Evolutionary conservation across 2,888 invertebrate genomes (phyloP), one percentile per base, ranked within the genome.

Genomic region (Drosophila mercatorum): DNA sequence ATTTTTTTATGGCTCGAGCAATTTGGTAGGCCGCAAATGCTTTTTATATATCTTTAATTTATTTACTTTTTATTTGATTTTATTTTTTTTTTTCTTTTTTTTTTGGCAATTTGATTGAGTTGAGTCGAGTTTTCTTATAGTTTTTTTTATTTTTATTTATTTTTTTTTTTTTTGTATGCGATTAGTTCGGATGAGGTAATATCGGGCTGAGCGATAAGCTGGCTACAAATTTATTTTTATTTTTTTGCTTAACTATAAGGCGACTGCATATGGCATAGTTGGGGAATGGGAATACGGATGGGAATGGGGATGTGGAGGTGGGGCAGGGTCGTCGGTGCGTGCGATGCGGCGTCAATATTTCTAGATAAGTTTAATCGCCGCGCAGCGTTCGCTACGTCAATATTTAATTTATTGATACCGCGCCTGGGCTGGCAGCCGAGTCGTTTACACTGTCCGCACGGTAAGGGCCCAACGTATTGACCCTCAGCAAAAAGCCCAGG

Each of bases 151-250:
- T 60, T 49, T 38, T 59, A 46, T 57, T 22, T 17, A 17, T 17
- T 17, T 17, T 17, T 17, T 17, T 17, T 17, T 17, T 28, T 28
- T 43, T 44, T 17, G 36, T 40, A 55, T 61, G 57, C 66, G 69
- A 76, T 76, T 68, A 62, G 26, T 31, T 31, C 28, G 40, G 68
- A 79, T 79, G 80, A 80, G 73, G 80, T 80, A 79, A 79, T 78
- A 72, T 62, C 60, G 55, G 31, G 17, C 34, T 44, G 26, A 5
- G 70, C 67, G 78, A 78, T 78, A 78, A 75, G 71, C 79, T 67
- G 56, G 40, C 43, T 49, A 52, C 65, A 61, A 66, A 71, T 57
- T 57, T 46, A 17, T 51, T 51, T 51, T 7, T 49, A 49, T 44
- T 11, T 44, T 43, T 51, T 56, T 17, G 46, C 57, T 65, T 40